Conservation (phyloP, 2,113 vertebrate species). For the Hypocryptadius cinnamomeus region DNA sequence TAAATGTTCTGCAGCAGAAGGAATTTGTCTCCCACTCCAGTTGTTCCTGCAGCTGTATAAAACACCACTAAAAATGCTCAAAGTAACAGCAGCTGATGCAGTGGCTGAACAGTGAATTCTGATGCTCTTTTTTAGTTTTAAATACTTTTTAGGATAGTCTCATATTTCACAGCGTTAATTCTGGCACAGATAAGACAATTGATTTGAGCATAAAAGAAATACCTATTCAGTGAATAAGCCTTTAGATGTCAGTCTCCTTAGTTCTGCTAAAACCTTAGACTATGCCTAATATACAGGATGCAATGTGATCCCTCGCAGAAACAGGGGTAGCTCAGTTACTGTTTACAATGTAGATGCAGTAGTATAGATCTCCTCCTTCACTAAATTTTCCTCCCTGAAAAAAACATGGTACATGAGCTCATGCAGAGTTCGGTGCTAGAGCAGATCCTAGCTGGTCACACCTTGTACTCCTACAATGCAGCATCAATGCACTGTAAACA, state of each 20-base stretch:
- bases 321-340: background rate
- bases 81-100: background rate
- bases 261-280: background rate
- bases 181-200: background rate
- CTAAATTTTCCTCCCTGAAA: background rate
- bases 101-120: background rate
- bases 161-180: background rate
- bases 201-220: background rate
- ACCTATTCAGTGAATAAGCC: background rate
- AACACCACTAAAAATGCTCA: accelerated
- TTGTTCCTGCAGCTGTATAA: background rate
- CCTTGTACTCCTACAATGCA: background rate
- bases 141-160: background rate
- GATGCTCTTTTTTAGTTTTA: background rate
- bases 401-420: background rate
- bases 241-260: background rate
- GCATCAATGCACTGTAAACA: background rate
- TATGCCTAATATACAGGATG: background rate
- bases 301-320: background rate
- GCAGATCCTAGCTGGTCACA: background rate
- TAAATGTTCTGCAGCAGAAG: background rate
- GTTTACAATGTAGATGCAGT: background rate
- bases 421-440: background rate
- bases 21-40: background rate
- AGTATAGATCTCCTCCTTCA: background rate